Evolutionary conservation across 1,140 invertebrate species (phyloP).

Genomic region (Zaprionus taronus): DNA sequence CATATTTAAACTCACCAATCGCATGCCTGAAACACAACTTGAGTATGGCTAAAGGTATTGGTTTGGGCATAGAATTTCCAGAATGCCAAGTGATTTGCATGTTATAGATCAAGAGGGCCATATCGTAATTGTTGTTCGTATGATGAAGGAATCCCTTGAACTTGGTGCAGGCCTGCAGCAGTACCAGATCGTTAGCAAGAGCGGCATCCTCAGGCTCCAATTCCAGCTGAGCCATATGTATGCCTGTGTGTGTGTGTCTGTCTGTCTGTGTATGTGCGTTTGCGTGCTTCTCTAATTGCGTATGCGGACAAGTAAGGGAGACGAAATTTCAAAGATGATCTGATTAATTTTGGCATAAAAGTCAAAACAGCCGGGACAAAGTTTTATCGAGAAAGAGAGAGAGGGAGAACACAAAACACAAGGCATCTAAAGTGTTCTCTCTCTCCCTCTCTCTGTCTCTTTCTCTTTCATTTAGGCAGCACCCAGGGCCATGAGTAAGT

Average conservation of each 20-base stretch:
- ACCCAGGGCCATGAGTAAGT: constrained; percentile 3
- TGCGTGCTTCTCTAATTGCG: not conserved
- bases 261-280: not conserved
- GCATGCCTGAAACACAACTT: constrained; percentile 47
- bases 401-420: not conserved
- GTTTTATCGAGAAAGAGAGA: not conserved
- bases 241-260: not conserved
- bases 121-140: constrained; percentile 24
- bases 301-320: not conserved
- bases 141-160: constrained; percentile 12
- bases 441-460: not conserved
- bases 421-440: not conserved
- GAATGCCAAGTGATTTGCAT: constrained; percentile 47
- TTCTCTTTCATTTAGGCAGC: not conserved
- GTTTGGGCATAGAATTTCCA: constrained; percentile 14
- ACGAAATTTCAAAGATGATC: constrained; percentile 1
- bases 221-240: constrained; percentile 44
- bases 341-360: constrained; percentile 58
- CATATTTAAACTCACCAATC: constrained; percentile 37
- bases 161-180: constrained; percentile 37
- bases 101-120: constrained; percentile 31
- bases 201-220: constrained; percentile 49
- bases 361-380: constrained; percentile 16
- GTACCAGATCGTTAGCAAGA: constrained; percentile 39
- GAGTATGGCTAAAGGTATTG: constrained; percentile 20